Evolutionary conservation across 2,888 invertebrate species (phyloP).

Genomic region (Pecten maximus): DNA sequence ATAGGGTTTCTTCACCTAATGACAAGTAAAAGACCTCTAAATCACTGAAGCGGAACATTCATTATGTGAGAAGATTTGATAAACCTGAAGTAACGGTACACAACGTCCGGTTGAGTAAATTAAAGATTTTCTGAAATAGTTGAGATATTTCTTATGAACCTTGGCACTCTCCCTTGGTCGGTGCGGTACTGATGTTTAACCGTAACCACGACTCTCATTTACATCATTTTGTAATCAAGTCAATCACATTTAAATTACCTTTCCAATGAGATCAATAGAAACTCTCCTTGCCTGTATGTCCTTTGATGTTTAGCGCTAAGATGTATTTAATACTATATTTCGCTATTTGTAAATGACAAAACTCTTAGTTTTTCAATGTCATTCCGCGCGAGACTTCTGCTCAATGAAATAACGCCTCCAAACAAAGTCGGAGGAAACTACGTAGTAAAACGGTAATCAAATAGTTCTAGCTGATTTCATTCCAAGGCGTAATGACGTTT

Average conservation of each 20-base stretch:
- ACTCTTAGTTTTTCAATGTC: conserved; percentile 9
- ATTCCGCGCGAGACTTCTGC: neutral
- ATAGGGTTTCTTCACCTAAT: neutral
- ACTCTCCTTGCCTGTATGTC: neutral
- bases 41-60: neutral
- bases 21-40: neutral
- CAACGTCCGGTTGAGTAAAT: conserved; percentile 17
- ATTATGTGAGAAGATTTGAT: neutral
- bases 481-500: conserved; percentile 9
- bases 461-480: neutral
- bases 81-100: neutral
- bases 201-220: neutral
- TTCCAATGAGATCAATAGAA: neutral
- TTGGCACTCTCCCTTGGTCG: neutral
- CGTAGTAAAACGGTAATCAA: neutral
- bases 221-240: conserved; percentile 10
- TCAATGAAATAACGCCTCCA: neutral
- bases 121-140: conserved; percentile 2
- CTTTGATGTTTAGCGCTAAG: conserved; percentile 9
- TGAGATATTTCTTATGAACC: conserved; percentile 26
- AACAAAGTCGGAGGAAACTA: conserved; percentile 19
- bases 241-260: neutral
- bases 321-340: conserved; percentile 12
- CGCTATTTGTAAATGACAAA: conserved; percentile 28
- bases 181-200: conserved; percentile 32